Conservation (phyloP, 2,888 invertebrate species). For the Euclidia mi region DNA sequence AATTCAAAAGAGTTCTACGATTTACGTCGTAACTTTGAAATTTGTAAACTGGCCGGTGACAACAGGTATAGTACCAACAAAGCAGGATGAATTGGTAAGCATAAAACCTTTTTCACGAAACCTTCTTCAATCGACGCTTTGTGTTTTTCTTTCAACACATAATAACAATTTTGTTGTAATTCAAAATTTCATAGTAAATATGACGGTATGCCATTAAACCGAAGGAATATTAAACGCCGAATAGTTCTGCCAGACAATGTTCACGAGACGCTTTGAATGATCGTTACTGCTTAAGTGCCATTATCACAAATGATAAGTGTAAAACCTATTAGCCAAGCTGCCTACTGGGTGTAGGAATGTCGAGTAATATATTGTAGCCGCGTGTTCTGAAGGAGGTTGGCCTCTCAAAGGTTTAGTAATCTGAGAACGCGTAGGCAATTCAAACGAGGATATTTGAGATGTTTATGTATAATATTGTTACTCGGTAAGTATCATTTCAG, state of each 20-base stretch:
- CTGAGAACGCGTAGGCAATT: neutral
- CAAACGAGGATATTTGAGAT: too few relatives aligned
- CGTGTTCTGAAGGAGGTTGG: neutral
- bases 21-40: too few relatives aligned
- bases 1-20: too few relatives aligned
- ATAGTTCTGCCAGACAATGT: slow-evolving; percentile 2
- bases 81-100: too few relatives aligned
- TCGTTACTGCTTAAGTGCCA: neutral
- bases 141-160: too few relatives aligned
- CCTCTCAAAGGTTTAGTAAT: neutral
- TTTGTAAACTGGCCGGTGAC: too few relatives aligned
- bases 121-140: too few relatives aligned
- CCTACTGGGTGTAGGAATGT: neutral
- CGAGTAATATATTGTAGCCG: neutral
- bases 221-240: neutral
- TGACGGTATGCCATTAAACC: neutral
- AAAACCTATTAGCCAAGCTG: neutral
- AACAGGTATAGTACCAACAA: too few relatives aligned
- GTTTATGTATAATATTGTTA: too few relatives aligned
- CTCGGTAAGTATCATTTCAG: too few relatives aligned
- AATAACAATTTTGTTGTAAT: too few relatives aligned
- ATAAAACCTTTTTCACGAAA: too few relatives aligned
- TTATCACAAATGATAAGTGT: neutral
- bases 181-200: neutral
- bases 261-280: neutral